Conservation (phyloP, 1,140 invertebrate species). For the Camponotus pennsylvanicus region DNA sequence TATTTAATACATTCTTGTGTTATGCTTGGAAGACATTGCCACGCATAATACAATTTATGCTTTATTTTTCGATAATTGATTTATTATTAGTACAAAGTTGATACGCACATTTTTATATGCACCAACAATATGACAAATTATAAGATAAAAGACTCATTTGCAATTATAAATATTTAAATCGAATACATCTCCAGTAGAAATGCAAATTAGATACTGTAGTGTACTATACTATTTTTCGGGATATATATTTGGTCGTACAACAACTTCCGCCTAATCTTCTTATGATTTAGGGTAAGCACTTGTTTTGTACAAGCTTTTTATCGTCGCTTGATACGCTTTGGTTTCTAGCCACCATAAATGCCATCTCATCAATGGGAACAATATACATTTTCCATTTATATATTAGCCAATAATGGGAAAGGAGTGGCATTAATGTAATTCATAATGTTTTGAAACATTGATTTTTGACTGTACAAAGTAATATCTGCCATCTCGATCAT, state of each 20-base stretch:
- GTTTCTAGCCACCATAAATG: constrained; percentile 27
- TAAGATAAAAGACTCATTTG: constrained; percentile 16
- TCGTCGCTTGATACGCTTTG: constrained; percentile 63
- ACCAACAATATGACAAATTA: background rate
- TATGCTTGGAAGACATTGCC: constrained; percentile 27
- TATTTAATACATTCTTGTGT: constrained; percentile 32
- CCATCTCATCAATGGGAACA: constrained; percentile 26
- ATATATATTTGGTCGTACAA: constrained; percentile 81
- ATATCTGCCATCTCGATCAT: background rate
- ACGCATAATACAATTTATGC: constrained; percentile 13
- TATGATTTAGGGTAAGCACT: constrained; percentile 85
- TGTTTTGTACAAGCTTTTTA: constrained; percentile 76
- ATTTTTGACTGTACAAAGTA: background rate
- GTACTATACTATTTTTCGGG: constrained; percentile 60
- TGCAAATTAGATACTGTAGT: constrained; percentile 10
- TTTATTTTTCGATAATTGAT: constrained; percentile 19
- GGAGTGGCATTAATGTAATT: background rate
- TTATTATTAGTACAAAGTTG: constrained; percentile 6
- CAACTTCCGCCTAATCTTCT: constrained; percentile 80
- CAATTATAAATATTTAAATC: constrained; percentile 37
- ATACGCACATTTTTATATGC: background rate
- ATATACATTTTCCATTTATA: constrained; percentile 12
- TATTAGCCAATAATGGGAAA: background rate
- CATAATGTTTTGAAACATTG: constrained; percentile 5
- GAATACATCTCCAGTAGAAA: background rate